These are phyloP conservation scores for Callaeas wilsoni DNA, from an alignment of 2,113 vertebrate genomes.

Conservation along the genomic window DNA sequence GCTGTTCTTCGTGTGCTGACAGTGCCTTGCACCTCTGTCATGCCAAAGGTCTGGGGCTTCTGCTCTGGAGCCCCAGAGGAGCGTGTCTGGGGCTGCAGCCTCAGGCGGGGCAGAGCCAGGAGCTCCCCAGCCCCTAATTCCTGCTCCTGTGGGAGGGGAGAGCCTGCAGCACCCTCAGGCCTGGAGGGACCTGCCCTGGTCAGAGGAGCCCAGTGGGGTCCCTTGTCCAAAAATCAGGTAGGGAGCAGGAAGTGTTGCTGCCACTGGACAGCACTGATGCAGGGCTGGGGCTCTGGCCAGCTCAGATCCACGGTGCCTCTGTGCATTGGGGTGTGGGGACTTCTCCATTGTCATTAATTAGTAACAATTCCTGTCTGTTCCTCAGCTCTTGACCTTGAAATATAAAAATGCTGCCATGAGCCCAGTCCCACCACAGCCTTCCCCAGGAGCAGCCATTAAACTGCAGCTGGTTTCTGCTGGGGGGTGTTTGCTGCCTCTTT, in stretches of 20 bases:
- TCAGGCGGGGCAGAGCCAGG: background rate
- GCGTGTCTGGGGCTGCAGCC: background rate
- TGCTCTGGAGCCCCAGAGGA: background rate
- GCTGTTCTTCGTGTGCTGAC: background rate
- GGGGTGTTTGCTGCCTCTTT: background rate
- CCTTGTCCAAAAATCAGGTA: accelerated
- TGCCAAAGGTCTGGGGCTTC: background rate
- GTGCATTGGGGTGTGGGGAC: accelerated
- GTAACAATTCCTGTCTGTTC: background rate
- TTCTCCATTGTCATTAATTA: background rate
- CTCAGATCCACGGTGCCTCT: accelerated
- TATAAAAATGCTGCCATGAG: background rate
- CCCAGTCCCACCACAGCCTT: accelerated
- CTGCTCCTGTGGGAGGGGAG: background rate
- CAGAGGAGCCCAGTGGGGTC: background rate
- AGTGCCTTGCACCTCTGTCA: background rate
- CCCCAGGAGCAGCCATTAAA: background rate
- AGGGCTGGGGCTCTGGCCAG: background rate
- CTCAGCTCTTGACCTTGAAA: background rate
- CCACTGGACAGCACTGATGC: accelerated
- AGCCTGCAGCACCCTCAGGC: accelerated
- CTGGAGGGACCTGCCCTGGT: accelerated
- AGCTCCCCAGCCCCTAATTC: background rate
- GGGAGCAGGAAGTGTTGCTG: background rate
- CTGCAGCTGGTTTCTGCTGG: background rate